Percentiles rank a stretch among this genome's conserved stretches.
Conservation (phyloP, 2,888 invertebrate species). For the Lypha dubia region DNA sequence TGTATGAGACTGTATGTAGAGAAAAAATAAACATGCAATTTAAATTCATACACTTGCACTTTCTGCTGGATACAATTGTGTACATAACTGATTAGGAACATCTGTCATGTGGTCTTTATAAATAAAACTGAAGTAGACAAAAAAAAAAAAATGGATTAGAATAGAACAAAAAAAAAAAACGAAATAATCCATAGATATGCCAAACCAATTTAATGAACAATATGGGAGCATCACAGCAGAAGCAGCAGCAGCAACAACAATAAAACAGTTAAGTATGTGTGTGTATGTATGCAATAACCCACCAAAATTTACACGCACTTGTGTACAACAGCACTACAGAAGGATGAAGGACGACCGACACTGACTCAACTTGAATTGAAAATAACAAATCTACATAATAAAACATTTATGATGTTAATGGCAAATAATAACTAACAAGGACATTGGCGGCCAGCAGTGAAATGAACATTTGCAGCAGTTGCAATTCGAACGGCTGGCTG, state of each 20-base stretch:
- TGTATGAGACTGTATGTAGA: no score
- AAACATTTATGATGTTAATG: conserved; percentile 68
- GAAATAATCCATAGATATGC: conserved; percentile 61
- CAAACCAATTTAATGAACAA: conserved; percentile 68
- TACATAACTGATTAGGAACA: conserved; percentile 70
- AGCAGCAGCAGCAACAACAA: conserved; percentile 4
- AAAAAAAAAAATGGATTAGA: conserved; percentile 32
- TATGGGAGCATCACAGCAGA: conserved; percentile 59
- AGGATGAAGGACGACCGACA: background rate
- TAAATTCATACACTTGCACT: conserved; percentile 10
- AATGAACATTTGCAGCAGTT: conserved; percentile 37
- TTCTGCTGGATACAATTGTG: conserved; percentile 42
- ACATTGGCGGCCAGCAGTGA: conserved; percentile 39
- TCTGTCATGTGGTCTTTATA: conserved; percentile 66
- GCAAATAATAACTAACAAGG: conserved; percentile 51
- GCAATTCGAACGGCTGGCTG: background rate
- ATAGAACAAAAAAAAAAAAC: conserved; percentile 24
- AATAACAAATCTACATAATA: conserved; percentile 68
- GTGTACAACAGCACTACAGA: background rate
- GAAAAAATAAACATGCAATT: background rate
- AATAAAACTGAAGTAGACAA: conserved; percentile 28
- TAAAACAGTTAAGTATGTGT: background rate
- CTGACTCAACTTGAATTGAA: conserved; percentile 23
- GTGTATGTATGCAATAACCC: background rate
- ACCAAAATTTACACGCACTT: conserved; percentile 13